These are phyloP conservation scores for Nematolebias whitei DNA, from an alignment of 2,113 vertebrate species.

Conservation along the genomic window DNA sequence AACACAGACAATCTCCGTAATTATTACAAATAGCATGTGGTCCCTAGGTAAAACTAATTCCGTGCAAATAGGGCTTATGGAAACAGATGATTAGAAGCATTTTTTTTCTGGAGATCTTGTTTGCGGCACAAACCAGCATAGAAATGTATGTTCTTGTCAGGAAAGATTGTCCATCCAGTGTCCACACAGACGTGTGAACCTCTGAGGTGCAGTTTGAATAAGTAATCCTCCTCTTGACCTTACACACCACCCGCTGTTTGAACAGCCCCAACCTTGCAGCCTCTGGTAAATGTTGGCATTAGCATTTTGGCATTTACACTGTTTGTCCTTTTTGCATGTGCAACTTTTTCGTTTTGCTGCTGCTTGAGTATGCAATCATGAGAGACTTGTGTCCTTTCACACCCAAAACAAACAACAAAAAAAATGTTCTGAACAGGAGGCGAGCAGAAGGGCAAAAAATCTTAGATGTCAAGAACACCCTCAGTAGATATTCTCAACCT, in stretches of 20 bases:
- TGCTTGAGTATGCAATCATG: constrained; percentile 3
- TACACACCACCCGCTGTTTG: constrained; percentile 70
- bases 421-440: constrained; percentile 7
- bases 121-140: background rate
- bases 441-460: constrained; percentile 13
- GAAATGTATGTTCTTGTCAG: constrained; percentile 9
- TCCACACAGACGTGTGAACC: constrained; percentile 24
- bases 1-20: no score
- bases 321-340: constrained; percentile 55
- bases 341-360: constrained; percentile 22
- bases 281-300: constrained; percentile 82
- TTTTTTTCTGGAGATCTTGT: background rate
- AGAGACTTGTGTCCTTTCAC: background rate
- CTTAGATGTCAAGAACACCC: constrained; percentile 40
- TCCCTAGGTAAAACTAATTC: no score
- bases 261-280: constrained; percentile 70
- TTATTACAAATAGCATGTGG: no score
- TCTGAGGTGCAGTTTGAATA: constrained; percentile 55
- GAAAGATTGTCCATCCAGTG: constrained; percentile 20
- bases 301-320: constrained; percentile 84
- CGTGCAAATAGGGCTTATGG: no score
- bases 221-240: constrained; percentile 70
- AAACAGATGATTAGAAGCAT: background rate
- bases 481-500: constrained; percentile 50
- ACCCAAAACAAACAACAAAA: background rate